A percentile compares a stretch with the other conserved stretches of the same genome.
These are phyloP conservation scores for Pteria penguin DNA, from an alignment of 2,888 invertebrate species.

Conservation along the genomic window DNA sequence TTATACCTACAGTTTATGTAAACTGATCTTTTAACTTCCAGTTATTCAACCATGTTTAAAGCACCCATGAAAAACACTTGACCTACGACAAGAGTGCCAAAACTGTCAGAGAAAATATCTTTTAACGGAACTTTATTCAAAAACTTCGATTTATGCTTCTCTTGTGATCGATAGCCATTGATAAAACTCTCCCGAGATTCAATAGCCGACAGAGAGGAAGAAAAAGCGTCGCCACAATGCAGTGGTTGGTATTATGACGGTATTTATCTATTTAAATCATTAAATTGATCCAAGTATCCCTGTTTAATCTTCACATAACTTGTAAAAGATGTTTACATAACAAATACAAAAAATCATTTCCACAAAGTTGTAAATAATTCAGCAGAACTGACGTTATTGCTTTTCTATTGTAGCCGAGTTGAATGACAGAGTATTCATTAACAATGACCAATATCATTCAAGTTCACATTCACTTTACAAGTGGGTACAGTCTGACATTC, in stretches of 20 bases:
- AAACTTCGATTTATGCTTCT: background rate
- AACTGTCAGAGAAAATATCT: background rate
- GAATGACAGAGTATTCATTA: too few species aligned
- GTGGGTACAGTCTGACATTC: too few species aligned
- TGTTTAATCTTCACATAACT: background rate
- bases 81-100: background rate
- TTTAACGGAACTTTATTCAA: background rate
- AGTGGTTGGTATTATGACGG: background rate
- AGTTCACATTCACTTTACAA: too few species aligned
- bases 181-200: background rate
- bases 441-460: too few species aligned
- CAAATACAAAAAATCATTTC: too few species aligned
- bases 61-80: background rate
- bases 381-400: too few species aligned
- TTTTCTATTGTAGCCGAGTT: too few species aligned
- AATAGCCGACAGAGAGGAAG: background rate
- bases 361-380: too few species aligned
- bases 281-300: constrained; percentile 17
- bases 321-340: constrained; percentile 4
- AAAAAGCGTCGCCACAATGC: background rate
- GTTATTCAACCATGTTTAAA: background rate
- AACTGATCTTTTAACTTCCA: background rate
- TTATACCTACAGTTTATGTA: background rate
- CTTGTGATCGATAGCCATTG: background rate
- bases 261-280: constrained; percentile 7